phyloP scores from a whole-genome alignment of 2,888 invertebrate species.

The Tortricodes alternella region DNA sequence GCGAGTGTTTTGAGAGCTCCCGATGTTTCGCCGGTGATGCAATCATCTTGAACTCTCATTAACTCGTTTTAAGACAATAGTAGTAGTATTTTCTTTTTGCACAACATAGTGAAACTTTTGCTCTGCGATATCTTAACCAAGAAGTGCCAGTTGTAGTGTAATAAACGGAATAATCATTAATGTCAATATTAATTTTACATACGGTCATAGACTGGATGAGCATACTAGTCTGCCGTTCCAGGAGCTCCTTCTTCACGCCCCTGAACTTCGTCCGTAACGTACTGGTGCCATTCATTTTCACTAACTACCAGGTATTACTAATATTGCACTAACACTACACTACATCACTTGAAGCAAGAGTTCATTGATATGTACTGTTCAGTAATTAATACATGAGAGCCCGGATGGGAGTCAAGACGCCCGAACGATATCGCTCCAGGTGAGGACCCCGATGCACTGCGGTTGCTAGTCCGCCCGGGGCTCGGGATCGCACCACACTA shows the following conservation, averaged over 20 bases:
- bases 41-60: no score
- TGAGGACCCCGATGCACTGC: conserved; percentile 71
- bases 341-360: conserved; percentile 33
- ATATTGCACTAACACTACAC: conserved; percentile 38
- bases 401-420: conserved; percentile 16
- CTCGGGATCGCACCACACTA: conserved; percentile 70
- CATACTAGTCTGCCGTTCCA: conserved; percentile 88
- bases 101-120: no score
- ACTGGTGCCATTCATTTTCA: conserved; percentile 79
- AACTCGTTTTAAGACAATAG: no score
- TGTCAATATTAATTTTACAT: no score
- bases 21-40: no score
- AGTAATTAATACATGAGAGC: conserved; percentile 6
- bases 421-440: conserved; percentile 46
- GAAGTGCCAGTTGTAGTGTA: no score
- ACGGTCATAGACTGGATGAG: conserved; percentile 92
- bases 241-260: conserved; percentile 89
- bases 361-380: conserved; percentile 6
- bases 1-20: no score
- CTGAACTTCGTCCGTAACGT: conserved; percentile 86
- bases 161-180: no score
- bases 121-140: no score
- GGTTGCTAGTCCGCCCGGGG: conserved; percentile 58
- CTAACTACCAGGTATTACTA: conserved; percentile 43
- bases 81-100: no score